Conservation (phyloP, 2,888 invertebrate genomes). For the Perdita meconis region DNA sequence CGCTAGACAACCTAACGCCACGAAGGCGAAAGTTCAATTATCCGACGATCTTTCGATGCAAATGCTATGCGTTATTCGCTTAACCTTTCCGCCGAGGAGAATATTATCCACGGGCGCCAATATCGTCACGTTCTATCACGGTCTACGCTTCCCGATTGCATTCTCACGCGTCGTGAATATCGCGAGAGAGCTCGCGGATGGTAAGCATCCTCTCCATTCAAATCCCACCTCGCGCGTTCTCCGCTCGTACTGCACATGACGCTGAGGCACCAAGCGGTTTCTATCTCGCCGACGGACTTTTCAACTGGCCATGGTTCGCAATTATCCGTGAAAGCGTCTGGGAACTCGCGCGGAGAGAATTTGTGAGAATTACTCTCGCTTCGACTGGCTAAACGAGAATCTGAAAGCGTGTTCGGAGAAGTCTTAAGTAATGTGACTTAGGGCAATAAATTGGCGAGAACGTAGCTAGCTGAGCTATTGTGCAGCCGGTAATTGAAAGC, state of each 20-base stretch:
- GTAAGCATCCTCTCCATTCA: slow-evolving; percentile 21
- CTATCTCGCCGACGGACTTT: slow-evolving; percentile 53
- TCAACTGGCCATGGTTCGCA: slow-evolving; percentile 40
- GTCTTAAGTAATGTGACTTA: neutral
- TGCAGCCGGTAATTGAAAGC: neutral
- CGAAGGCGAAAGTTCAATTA: slow-evolving; percentile 35
- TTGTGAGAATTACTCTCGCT: slow-evolving; percentile 35
- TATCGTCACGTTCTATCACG: slow-evolving; percentile 54
- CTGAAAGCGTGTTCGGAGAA: neutral
- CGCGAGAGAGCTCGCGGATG: slow-evolving; percentile 26
- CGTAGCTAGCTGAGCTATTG: neutral
- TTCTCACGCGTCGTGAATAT: slow-evolving; percentile 60
- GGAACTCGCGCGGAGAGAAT: slow-evolving; percentile 30
- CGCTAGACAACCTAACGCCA: neutral
- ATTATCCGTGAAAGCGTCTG: slow-evolving; percentile 12
- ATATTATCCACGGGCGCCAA: slow-evolving; percentile 42
- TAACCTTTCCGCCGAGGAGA: slow-evolving; percentile 48
- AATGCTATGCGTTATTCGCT: slow-evolving; percentile 20
- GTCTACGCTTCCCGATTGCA: slow-evolving; percentile 52
- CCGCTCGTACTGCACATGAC: slow-evolving; percentile 15
- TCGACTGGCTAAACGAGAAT: neutral
- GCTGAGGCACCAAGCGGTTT: slow-evolving; percentile 7
- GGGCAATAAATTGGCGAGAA: neutral
- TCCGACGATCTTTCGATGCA: slow-evolving; percentile 16
- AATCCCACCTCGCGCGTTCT: neutral